These are phyloP conservation scores for Damaliscus lunatus DNA, from an alignment of 2,113 vertebrate genomes.

Conservation along the genomic window DNA sequence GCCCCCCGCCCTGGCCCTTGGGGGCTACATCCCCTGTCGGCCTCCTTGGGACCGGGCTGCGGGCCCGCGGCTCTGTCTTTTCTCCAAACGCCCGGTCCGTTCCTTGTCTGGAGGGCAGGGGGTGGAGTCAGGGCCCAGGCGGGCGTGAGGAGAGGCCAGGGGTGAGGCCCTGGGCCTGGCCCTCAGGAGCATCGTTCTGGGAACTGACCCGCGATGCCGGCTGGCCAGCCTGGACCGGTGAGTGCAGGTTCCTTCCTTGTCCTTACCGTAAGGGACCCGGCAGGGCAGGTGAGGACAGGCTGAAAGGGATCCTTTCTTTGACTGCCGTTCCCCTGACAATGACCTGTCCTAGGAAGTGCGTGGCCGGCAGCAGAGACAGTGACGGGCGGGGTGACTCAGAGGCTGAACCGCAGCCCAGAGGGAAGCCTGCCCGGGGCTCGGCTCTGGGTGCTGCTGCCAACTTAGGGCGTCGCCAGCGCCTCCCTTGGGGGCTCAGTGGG, in stretches of 20 bases:
- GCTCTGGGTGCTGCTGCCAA: neutral
- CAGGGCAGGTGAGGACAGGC: slow-evolving; percentile 46
- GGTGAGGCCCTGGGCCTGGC: neutral
- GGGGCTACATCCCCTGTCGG: neutral
- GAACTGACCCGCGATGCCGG: neutral
- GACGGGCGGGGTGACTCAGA: neutral
- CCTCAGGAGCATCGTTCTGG: neutral
- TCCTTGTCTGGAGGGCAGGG: neutral
- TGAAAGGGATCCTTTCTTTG: slow-evolving; percentile 51
- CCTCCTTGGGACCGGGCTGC: neutral
- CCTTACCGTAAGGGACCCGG: slow-evolving; percentile 49
- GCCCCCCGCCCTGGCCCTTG: neutral
- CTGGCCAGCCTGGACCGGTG: neutral
- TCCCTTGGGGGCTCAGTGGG: neutral
- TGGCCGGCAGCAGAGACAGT: slow-evolving; percentile 10
- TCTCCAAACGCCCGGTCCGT: neutral
- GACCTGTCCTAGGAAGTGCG: neutral
- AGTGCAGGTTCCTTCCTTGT: slow-evolving; percentile 43
- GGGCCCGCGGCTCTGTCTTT: neutral
- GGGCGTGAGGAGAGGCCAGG: neutral
- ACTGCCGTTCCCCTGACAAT: neutral
- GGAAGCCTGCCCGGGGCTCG: neutral
- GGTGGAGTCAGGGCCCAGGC: neutral
- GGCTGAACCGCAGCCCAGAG: slow-evolving; percentile 38
- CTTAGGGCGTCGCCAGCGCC: neutral